Conservation (phyloP, 1,140 invertebrate genomes). For the Batillaria attramentaria region DNA sequence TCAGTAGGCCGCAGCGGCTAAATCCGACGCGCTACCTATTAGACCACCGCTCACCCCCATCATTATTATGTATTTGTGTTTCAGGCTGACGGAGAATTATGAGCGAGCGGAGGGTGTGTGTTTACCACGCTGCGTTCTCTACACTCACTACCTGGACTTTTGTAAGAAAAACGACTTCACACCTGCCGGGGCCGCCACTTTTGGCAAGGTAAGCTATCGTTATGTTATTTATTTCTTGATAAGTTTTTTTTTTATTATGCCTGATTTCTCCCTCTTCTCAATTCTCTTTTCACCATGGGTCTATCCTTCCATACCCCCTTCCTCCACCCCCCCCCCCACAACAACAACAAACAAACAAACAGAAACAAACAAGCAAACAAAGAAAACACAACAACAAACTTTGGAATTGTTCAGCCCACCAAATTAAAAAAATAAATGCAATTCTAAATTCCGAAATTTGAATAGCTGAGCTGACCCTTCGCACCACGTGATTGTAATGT, state of each 20-base stretch:
- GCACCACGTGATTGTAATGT: no score
- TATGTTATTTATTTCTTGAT: background rate
- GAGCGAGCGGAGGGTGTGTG: constrained; percentile 68
- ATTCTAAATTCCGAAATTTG: no score
- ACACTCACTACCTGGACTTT: constrained; percentile 69
- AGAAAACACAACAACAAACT: no score
- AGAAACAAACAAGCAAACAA: background rate
- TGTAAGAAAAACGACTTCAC: constrained; percentile 62
- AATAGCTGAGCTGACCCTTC: no score
- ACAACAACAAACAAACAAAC: background rate
- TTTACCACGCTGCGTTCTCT: constrained; percentile 67
- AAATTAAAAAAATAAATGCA: no score
- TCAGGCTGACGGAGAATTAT: constrained; percentile 69
- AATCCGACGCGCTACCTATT: background rate
- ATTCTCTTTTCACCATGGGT: background rate
- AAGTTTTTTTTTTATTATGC: background rate
- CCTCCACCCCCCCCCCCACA: background rate
- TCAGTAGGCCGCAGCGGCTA: background rate
- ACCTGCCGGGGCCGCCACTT: constrained; percentile 69
- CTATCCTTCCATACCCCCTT: background rate
- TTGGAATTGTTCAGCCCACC: no score
- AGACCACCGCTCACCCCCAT: no score
- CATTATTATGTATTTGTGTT: constrained; percentile 7
- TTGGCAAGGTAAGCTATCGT: constrained; percentile 65
- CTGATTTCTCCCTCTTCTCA: background rate